phyloP scores from a whole-genome alignment of 2,113 vertebrate genomes.

The Promerops cafer region DNA sequence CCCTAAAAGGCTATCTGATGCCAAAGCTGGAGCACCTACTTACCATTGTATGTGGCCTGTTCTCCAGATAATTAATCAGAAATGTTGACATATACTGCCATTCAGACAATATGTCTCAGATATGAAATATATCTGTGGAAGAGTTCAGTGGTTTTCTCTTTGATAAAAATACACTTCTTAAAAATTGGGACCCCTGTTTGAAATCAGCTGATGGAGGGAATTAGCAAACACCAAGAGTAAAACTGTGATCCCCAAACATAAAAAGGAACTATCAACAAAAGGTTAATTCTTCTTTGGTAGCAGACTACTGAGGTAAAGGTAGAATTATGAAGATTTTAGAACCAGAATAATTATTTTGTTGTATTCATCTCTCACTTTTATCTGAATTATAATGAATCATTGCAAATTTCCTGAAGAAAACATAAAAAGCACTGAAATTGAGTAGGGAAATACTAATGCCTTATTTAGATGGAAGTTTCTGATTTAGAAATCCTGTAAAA shows the following conservation, averaged over 20 bases:
- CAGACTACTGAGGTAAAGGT: neutral
- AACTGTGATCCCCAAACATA: neutral
- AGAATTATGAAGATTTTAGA: neutral
- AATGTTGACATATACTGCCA: neutral
- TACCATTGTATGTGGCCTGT: neutral
- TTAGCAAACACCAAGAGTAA: neutral
- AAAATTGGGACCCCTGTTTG: neutral
- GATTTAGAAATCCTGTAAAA: neutral
- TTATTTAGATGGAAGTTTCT: neutral
- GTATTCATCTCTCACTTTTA: neutral
- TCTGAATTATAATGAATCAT: neutral
- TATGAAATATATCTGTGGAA: neutral
- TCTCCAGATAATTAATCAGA: neutral
- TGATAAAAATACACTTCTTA: neutral
- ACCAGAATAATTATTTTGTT: neutral
- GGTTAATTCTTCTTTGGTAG: neutral
- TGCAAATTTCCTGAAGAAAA: neutral
- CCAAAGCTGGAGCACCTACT: neutral
- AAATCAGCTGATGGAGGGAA: neutral
- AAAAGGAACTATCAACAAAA: neutral
- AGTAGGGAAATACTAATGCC: neutral
- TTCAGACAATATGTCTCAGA: neutral
- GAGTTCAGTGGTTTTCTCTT: neutral
- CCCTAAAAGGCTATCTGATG: neutral
- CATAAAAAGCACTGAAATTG: neutral